Conservation (phyloP, 2,113 vertebrate species). For the Myanophis thanlyinensis region DNA sequence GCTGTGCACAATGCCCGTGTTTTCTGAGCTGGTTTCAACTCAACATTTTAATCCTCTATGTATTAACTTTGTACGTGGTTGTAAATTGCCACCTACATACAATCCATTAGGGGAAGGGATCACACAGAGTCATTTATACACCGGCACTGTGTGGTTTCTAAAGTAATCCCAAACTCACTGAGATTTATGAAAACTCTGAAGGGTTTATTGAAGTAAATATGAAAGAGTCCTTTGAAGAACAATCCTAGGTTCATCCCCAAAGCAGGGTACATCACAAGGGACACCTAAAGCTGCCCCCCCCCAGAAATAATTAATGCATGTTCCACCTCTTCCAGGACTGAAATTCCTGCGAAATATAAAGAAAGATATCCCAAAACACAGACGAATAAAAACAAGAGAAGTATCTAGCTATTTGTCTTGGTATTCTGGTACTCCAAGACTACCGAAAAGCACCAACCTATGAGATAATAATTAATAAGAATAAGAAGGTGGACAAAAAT, state of each 20-base stretch:
- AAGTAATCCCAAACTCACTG: conserved; percentile 6
- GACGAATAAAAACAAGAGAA: background rate
- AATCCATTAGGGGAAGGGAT: conserved; percentile 24
- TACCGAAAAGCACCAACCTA: background rate
- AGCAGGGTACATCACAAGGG: background rate
- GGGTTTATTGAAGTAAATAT: background rate
- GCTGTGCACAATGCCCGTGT: conserved; percentile 21
- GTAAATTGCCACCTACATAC: conserved; percentile 36
- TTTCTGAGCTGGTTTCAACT: conserved; percentile 29
- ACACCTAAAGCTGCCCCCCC: too few species aligned
- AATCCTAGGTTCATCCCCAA: background rate
- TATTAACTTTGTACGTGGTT: conserved; percentile 26
- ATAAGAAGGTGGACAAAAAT: background rate
- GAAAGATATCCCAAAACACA: background rate
- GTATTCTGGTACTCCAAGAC: background rate
- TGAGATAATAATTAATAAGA: background rate
- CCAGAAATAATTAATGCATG: background rate
- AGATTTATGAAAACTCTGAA: conserved; percentile 17
- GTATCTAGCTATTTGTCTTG: background rate
- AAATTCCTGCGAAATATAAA: background rate
- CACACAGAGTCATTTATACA: conserved; percentile 36
- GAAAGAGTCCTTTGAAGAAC: conserved; percentile 35
- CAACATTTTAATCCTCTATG: conserved; percentile 22
- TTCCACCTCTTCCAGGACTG: background rate
- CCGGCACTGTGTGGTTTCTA: background rate